phyloP scores from a whole-genome alignment of 1,140 invertebrate species.

The Stenopsyche tienmushanensis region DNA sequence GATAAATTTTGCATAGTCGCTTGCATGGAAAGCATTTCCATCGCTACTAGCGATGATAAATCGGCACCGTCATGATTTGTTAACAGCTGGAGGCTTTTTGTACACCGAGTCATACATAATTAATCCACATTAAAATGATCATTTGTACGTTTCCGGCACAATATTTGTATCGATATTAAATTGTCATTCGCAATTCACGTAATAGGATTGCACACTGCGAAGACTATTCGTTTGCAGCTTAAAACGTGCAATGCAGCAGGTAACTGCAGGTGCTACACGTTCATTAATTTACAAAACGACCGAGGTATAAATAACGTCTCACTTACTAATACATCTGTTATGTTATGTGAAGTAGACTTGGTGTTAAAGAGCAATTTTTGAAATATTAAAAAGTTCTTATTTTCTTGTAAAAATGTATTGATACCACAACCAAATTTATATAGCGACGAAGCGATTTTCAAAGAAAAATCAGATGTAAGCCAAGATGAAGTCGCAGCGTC shows the following conservation, averaged over 20 bases:
- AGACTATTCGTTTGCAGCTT: conserved; percentile 12
- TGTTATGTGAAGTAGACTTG: too few relatives aligned
- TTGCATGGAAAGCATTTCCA: too few relatives aligned
- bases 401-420: too few relatives aligned
- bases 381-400: too few relatives aligned
- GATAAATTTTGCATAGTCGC: too few relatives aligned
- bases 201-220: neutral
- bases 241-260: neutral
- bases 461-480: too few relatives aligned
- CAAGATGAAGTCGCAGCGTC: too few relatives aligned
- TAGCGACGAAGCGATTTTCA: too few relatives aligned
- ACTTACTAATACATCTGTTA: too few relatives aligned
- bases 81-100: neutral
- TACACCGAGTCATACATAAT: neutral
- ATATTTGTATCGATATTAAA: conserved; percentile 11
- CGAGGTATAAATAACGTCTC: conserved; percentile 30
- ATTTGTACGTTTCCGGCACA: neutral
- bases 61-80: neutral
- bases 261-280: conserved; percentile 21
- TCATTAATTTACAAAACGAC: conserved; percentile 32
- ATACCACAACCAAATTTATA: too few relatives aligned
- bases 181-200: conserved; percentile 12
- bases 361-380: too few relatives aligned
- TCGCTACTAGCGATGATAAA: neutral
- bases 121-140: neutral